Evolutionary conservation across 2,797 vertebrate genomes (phyloP).

Genomic region (Sphaeramia orbicularis): DNA sequence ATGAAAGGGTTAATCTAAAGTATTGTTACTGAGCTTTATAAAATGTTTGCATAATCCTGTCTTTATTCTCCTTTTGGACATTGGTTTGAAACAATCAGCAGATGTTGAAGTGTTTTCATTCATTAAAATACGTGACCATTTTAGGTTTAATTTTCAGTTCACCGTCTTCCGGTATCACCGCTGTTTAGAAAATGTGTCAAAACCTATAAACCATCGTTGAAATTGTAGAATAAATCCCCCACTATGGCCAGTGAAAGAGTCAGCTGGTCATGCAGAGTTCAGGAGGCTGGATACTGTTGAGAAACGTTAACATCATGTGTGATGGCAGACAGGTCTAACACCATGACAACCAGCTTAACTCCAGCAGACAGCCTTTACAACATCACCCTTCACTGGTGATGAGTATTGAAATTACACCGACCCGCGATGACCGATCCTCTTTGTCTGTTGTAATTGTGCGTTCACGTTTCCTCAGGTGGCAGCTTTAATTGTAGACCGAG

Average conservation of each 20-base stretch:
- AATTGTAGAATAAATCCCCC: neutral
- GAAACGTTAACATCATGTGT: slow-evolving; percentile 26
- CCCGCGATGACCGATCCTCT: slow-evolving; percentile 62
- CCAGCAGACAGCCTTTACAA: slow-evolving; percentile 49
- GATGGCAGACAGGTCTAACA: slow-evolving; percentile 32
- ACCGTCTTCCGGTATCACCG: neutral
- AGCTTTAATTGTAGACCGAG: slow-evolving; percentile 67
- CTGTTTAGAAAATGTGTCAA: neutral
- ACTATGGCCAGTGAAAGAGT: slow-evolving; percentile 3
- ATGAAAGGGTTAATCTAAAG: no score
- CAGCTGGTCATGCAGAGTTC: slow-evolving; percentile 15
- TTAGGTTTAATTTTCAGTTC: no score
- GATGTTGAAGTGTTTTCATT: no score
- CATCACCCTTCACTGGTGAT: slow-evolving; percentile 62
- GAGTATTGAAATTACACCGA: slow-evolving; percentile 69
- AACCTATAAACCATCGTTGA: neutral
- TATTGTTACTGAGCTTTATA: no score
- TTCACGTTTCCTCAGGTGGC: slow-evolving; percentile 70
- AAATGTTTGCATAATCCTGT: no score
- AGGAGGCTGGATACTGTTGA: slow-evolving; percentile 1
- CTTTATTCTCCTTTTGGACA: no score
- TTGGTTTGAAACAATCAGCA: no score
- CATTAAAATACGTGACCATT: no score
- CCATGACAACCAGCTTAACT: slow-evolving; percentile 65
- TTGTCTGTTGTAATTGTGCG: slow-evolving; percentile 65